These are phyloP conservation scores for Anarrhichthys ocellatus DNA, from an alignment of 2,113 vertebrate genomes.

Conservation along the genomic window DNA sequence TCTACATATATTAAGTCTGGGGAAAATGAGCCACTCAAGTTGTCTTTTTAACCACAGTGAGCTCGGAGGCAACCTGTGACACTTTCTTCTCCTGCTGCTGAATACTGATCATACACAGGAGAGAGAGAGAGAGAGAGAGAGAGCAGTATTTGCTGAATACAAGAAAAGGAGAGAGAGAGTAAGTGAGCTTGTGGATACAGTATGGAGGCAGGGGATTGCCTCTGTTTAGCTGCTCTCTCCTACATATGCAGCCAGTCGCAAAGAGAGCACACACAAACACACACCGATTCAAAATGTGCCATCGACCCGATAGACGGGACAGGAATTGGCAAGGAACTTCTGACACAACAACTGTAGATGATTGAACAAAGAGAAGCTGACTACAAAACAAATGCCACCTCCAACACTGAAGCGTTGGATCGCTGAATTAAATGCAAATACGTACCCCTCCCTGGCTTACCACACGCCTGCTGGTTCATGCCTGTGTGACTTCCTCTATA, in stretches of 20 bases:
- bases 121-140: not conserved
- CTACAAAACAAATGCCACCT: not conserved
- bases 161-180: not conserved
- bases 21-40: slow-evolving; percentile 35
- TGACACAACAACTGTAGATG: slow-evolving; percentile 12
- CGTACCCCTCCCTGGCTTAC: not conserved
- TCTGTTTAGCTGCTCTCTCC: slow-evolving; percentile 38
- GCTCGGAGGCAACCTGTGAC: slow-evolving; percentile 46
- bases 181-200: not conserved
- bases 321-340: not conserved
- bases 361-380: slow-evolving; percentile 1
- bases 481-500: slow-evolving; percentile 18
- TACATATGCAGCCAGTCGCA: slow-evolving; percentile 41
- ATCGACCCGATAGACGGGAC: not conserved
- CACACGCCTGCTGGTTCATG: slow-evolving; percentile 19
- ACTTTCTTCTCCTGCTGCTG: slow-evolving; percentile 35
- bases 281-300: slow-evolving; percentile 38
- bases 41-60: slow-evolving; percentile 43
- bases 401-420: not conserved
- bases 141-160: not conserved
- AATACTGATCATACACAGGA: slow-evolving; percentile 51
- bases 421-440: slow-evolving; percentile 36
- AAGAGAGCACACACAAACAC: not conserved
- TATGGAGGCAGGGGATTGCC: slow-evolving; percentile 13
- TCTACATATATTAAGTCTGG: slow-evolving; percentile 30